These are phyloP conservation scores for Benitochromis conjunctus DNA, from an alignment of 2,113 vertebrate genomes.

Conservation along the genomic window DNA sequence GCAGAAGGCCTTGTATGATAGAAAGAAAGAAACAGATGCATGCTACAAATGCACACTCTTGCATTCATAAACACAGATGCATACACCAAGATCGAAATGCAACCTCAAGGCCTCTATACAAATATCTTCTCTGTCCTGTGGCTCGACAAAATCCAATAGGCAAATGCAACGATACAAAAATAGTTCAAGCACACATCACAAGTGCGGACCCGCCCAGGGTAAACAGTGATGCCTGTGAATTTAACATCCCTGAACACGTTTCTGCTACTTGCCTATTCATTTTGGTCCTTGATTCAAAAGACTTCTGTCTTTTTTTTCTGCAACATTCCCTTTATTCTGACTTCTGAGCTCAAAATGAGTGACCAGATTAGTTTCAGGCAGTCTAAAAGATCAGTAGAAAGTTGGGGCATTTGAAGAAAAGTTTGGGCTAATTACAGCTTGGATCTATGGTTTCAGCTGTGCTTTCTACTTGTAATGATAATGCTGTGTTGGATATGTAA, in stretches of 20 bases:
- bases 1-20: neutral
- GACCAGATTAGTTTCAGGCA: neutral
- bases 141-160: neutral
- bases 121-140: neutral
- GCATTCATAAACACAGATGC: neutral
- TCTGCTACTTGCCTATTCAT: neutral
- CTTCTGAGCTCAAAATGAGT: neutral
- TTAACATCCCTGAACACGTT: slow-evolving; percentile 36
- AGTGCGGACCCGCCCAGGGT: slow-evolving; percentile 24
- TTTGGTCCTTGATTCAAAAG: too few species aligned
- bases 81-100: neutral
- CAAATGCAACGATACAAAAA: slow-evolving; percentile 2
- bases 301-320: neutral
- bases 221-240: slow-evolving; percentile 35
- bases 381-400: neutral
- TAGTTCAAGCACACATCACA: neutral
- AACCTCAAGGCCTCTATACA: neutral
- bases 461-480: neutral
- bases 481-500: neutral
- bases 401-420: neutral
- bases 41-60: neutral
- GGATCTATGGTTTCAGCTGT: neutral
- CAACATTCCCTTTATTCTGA: neutral
- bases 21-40: neutral
- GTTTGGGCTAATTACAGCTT: neutral